A percentile compares a stretch with the other conserved stretches of the same genome.
phyloP scores from a whole-genome alignment of 2,797 vertebrate species.

The Chromis chromis region DNA sequence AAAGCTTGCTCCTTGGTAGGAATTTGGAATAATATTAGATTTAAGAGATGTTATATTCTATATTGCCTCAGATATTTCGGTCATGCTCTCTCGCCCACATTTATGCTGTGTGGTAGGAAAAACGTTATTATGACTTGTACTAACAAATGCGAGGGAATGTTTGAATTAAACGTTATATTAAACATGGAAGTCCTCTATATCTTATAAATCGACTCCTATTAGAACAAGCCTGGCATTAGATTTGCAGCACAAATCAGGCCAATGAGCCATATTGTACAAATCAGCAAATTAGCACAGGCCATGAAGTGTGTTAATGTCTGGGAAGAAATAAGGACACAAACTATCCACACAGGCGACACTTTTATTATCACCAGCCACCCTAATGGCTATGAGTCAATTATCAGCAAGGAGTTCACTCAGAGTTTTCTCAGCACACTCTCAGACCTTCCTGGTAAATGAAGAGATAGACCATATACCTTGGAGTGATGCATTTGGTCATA shows the following conservation, averaged over 20 bases:
- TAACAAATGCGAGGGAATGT: constrained; percentile 80
- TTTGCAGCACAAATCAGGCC: constrained; percentile 86
- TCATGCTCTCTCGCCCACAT: constrained; percentile 75
- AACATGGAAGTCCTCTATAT: constrained; percentile 80
- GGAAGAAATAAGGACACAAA: constrained; percentile 85
- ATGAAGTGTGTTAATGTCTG: constrained; percentile 88
- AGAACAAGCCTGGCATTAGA: constrained; percentile 85
- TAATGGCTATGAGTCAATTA: constrained; percentile 87
- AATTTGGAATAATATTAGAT: constrained; percentile 77
- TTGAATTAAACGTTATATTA: constrained; percentile 83
- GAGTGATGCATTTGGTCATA: constrained; percentile 82
- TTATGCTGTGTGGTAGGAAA: constrained; percentile 76
- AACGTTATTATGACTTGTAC: constrained; percentile 82
- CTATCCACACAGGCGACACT: constrained; percentile 83
- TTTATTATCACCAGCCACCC: constrained; percentile 85
- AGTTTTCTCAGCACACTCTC: constrained; percentile 78
- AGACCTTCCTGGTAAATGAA: constrained; percentile 77
- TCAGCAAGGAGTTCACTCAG: constrained; percentile 84
- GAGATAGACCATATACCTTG: constrained; percentile 73
- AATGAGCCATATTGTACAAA: constrained; percentile 89
- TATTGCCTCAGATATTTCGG: constrained; percentile 71
- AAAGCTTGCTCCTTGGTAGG: constrained; percentile 66
- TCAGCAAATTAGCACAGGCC: constrained; percentile 88
- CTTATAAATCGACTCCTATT: constrained; percentile 83
- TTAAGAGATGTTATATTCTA: constrained; percentile 71